Evolutionary conservation across 1,140 invertebrate genomes (phyloP), one percentile per base, ranked within the genome.

Genomic region (Drosophila melanica): DNA sequence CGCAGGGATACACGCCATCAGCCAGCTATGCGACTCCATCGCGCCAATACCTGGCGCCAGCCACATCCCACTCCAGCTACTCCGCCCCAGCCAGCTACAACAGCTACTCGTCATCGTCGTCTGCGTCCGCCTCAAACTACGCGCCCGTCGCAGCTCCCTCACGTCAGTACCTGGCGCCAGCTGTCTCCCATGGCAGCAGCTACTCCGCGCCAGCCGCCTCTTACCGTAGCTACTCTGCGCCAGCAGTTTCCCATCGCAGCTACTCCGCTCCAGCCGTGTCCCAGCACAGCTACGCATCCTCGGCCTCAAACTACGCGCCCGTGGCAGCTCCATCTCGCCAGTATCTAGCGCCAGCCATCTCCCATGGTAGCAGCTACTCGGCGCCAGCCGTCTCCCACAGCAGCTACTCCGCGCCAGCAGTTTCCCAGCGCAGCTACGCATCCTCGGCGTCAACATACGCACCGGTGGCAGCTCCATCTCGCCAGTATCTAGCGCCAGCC

Each of bases 1-100:
- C 59, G 42, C 30, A 48, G 33, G 57, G 44, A 44, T 33, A 20
- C 10, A 30, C 53, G 23, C 64, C 78, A 0, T 74, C 79, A n/a
- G 58, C 77, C 79, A 20, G 62, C 71, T 50, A 37, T 9, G n/a
- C 53, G 4, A 27, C 68, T n/a, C 68, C 68, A 5, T 57, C 68
- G 2, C 59, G 68, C n/a, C 59, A 71, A 51, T 72, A 72, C 9
- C 3, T 64, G 8, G 64, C 69, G 6, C 64, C 58, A 14, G 58
- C 75, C 1, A 54, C 55, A 0, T 64, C 75, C 0, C 42, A 39
- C 5, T 18, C 14, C 20, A 45, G 37, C 50, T 72, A 76, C 60
- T 42, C 72, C 0, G 47, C 65, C 3, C 41, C 75, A 20, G 53
- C 53, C 4, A 35, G 27, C 2, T 59, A 16, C 10, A 10, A 14